Percentiles rank a stretch among this genome's conserved stretches.
phyloP scores from a whole-genome alignment of 2,797 vertebrate species.

The Rachycentron canadum region DNA sequence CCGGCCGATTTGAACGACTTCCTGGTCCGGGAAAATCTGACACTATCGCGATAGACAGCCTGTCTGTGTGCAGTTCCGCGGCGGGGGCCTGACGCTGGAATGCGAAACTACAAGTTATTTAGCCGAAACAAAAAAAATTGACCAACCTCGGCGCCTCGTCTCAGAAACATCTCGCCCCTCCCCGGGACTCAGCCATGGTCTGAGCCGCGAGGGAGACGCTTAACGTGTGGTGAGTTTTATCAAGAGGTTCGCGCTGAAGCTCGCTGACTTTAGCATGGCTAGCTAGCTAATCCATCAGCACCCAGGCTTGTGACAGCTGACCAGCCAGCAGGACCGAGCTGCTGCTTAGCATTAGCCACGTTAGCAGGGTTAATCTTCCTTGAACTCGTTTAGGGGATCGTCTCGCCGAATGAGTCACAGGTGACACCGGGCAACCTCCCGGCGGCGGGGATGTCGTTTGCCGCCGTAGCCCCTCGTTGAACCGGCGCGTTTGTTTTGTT shows the following conservation, averaged over 20 bases:
- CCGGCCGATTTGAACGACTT: conserved; percentile 60
- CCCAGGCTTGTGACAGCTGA: conserved; percentile 76
- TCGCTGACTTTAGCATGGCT: conserved; percentile 66
- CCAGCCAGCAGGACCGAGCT: conserved; percentile 51
- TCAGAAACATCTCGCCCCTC: conserved; percentile 4
- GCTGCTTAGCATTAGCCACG: conserved; percentile 65
- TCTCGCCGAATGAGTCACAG: conserved; percentile 3
- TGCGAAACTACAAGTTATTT: conserved; percentile 76
- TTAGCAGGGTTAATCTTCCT: conserved; percentile 62
- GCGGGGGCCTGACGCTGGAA: conserved; percentile 75
- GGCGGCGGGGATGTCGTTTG: background rate
- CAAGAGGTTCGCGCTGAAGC: conserved; percentile 34
- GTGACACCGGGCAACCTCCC: background rate
- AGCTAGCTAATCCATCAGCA: conserved; percentile 78
- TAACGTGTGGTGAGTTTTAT: conserved; percentile 67
- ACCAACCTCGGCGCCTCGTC: conserved; percentile 11
- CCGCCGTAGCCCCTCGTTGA: background rate
- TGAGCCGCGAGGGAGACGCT: conserved; percentile 42
- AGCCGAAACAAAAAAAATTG: conserved; percentile 39
- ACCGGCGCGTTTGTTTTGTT: conserved; percentile 41
- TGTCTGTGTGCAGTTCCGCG: conserved; percentile 58
- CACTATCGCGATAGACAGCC: conserved; percentile 77
- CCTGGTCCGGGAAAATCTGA: conserved; percentile 69
- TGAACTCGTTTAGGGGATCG: conserved; percentile 26
- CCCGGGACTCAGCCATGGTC: conserved; percentile 43